Evolutionary conservation across 2,888 invertebrate genomes (phyloP).

Genomic region (Agelastica alni): DNA sequence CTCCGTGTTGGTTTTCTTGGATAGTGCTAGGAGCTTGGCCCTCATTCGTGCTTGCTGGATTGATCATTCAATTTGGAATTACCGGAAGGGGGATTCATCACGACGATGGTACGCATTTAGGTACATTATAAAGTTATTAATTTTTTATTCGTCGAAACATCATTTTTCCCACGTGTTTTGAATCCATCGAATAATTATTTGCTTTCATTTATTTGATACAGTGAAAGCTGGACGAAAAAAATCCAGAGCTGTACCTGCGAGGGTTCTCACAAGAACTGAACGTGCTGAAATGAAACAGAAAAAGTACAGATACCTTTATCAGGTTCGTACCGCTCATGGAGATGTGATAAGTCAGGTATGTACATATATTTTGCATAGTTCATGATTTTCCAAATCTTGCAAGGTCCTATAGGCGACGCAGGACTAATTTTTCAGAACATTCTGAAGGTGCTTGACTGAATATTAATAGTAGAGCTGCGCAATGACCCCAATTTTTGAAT

Average conservation of each 20-base stretch:
- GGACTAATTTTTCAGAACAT: too few species aligned
- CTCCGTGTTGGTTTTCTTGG: constrained; percentile 76
- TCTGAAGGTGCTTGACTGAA: too few species aligned
- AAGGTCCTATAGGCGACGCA: too few species aligned
- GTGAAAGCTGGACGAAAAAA: constrained; percentile 58
- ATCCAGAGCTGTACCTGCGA: constrained; percentile 52
- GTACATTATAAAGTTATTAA: too few species aligned
- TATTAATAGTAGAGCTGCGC: too few species aligned
- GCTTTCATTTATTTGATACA: constrained; percentile 28
- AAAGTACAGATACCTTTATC: constrained; percentile 86
- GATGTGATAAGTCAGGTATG: constrained; percentile 86
- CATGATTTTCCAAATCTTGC: too few species aligned
- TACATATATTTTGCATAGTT: too few species aligned
- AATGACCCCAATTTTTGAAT: too few species aligned
- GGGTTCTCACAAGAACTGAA: constrained; percentile 71
- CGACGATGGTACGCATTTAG: constrained; percentile 59
- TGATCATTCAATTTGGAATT: constrained; percentile 69
- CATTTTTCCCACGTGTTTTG: too few species aligned
- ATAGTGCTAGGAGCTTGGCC: constrained; percentile 76
- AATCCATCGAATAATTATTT: too few species aligned
- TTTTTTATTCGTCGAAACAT: too few species aligned
- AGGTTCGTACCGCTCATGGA: constrained; percentile 85
- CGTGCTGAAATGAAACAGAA: constrained; percentile 80
- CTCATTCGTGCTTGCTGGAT: constrained; percentile 67
- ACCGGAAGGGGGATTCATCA: constrained; percentile 71